These are phyloP conservation scores for Varecia variegata DNA, from an alignment of 2,797 vertebrate genomes.

Conservation along the genomic window DNA sequence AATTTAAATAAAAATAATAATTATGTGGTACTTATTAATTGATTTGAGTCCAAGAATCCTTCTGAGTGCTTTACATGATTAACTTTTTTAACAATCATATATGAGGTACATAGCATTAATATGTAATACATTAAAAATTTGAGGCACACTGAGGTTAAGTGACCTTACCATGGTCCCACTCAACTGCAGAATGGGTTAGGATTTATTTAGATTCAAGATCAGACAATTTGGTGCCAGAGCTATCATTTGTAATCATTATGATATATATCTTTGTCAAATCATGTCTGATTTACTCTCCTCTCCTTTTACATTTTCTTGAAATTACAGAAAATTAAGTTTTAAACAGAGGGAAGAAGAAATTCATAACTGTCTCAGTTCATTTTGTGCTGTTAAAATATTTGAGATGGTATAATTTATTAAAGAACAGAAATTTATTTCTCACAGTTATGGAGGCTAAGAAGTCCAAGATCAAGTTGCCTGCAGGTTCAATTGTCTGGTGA, in stretches of 20 bases:
- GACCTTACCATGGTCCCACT: not conserved
- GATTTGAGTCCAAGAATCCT: not conserved
- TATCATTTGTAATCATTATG: not conserved
- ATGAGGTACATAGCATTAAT: not conserved
- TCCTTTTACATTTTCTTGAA: not conserved
- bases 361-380: not conserved
- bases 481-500: not conserved
- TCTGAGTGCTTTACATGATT: not conserved
- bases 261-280: not conserved
- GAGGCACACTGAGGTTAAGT: not conserved
- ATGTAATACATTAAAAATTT: not conserved
- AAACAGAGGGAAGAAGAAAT: not conserved
- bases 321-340: not conserved
- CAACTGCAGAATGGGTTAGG: not conserved
- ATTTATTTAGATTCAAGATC: not conserved
- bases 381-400: not conserved
- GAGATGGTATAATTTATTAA: not conserved
- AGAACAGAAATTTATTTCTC: not conserved
- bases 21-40: not conserved
- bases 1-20: not conserved
- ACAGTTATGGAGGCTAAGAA: not conserved
- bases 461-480: not conserved
- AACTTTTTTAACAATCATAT: not conserved
- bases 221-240: not conserved
- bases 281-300: not conserved